Base-by-base conservation (phyloP, 2,888 invertebrate genomes). In the Abrostola tripartita region DNA sequence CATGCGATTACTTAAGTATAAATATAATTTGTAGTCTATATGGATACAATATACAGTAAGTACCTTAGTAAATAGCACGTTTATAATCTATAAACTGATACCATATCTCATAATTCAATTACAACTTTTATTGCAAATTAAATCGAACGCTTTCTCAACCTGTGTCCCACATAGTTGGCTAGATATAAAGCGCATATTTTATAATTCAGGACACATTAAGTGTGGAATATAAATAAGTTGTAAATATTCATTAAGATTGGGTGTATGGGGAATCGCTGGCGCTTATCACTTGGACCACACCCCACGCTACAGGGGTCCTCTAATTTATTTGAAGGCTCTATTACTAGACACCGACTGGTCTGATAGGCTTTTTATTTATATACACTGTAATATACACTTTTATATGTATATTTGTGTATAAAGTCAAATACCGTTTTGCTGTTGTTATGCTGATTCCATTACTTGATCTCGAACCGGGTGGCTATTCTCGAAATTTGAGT, bases 281-380 rank as follows among this genome's bases (percentile, higher is more conserved):
- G 40, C 53, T 71, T 53, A 57, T 62, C 37, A 38, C 65, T 83
- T 78, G 66, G 37, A 12, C 82, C 79, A 73, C 65, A 52, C 14
- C 41, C 38, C 6, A 38, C 82, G 67, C 91, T 83, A 69, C 90
- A 84, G 91, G 91, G 89, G 88, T 85, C 88, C 82, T 79, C 84
- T 86, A 76, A 90, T 90, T 90, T 91, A 91, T 90, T 84, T 87
- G 88, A 90, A 87, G 85, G 86, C 84, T 87, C 86, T 89, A 89
- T 91, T 86, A 87, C 88, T 60, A 69, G 79, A 79, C 69, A 76
- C 81, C 83, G 79, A 72, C 79, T 80, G 78, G 82, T 77, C 73
- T 71, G 79, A 82, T 78, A 80, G 71, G 68, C 73, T 78, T 82
- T 83, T 85, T 82, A 85, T 85, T 82, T 84, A 84, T 79, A 78